Evolutionary conservation across 2,888 invertebrate genomes (phyloP).

Genomic region (Sepioteuthis lessoniana): DNA sequence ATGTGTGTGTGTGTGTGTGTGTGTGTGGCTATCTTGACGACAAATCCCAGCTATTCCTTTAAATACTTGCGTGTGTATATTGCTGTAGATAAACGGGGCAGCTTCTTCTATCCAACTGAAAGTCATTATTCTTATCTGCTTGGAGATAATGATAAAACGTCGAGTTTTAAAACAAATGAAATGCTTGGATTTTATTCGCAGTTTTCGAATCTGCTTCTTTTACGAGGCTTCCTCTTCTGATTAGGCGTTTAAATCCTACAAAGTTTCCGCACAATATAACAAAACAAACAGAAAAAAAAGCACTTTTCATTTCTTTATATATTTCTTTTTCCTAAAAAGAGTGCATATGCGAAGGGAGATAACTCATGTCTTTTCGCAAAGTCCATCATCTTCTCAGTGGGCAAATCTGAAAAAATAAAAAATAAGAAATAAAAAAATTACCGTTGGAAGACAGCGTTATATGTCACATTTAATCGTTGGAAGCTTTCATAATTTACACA

Average conservation of each 20-base stretch:
- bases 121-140: not conserved
- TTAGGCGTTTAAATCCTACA: slow-evolving; percentile 3
- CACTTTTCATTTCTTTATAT: not conserved
- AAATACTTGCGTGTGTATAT: not conserved
- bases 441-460: not conserved
- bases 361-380: not conserved
- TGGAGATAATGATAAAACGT: not conserved
- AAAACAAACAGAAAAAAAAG: not conserved
- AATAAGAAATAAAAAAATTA: no score
- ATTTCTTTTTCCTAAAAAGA: not conserved
- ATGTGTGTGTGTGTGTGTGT: no score
- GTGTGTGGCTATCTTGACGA: no score
- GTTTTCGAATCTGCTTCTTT: not conserved
- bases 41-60: not conserved
- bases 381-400: not conserved
- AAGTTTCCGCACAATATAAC: not conserved
- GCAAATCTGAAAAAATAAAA: not conserved
- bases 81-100: not conserved
- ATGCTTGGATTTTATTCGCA: not conserved
- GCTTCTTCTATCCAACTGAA: not conserved
- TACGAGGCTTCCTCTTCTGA: not conserved
- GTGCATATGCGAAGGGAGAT: not conserved
- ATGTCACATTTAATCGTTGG: not conserved
- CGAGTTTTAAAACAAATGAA: slow-evolving; percentile 13
- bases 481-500: not conserved